Conservation (phyloP, 2,113 vertebrate genomes). For the Lepidothrix coronata region DNA sequence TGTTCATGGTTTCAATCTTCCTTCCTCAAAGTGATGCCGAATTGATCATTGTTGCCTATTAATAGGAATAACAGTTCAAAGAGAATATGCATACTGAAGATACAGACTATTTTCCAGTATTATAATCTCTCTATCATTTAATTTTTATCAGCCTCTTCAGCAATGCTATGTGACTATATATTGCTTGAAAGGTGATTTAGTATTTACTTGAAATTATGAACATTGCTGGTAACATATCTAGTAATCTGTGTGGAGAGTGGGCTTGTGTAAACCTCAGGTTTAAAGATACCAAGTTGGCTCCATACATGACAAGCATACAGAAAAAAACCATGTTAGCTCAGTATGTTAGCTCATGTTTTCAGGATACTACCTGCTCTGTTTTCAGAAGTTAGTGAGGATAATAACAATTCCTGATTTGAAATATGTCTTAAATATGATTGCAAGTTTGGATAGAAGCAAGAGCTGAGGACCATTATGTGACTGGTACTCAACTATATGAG, state of each 20-base stretch:
- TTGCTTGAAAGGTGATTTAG: not conserved
- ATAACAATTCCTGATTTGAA: not conserved
- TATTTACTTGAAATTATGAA: not conserved
- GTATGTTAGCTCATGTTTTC: not conserved
- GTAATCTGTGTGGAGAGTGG: not conserved
- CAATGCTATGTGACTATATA: not conserved
- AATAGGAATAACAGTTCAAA: not conserved
- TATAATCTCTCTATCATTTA: not conserved
- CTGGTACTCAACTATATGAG: not conserved
- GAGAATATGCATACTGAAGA: not conserved
- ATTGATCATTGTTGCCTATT: not conserved
- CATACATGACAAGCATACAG: fast-evolving
- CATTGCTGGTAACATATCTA: not conserved
- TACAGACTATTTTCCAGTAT: not conserved
- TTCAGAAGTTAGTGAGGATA: not conserved
- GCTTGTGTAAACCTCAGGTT: not conserved
- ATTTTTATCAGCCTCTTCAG: not conserved
- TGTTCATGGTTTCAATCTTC: not conserved
- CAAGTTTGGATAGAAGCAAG: not conserved
- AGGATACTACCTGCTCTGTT: not conserved
- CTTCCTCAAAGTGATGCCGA: not conserved
- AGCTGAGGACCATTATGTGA: not conserved
- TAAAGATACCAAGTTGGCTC: not conserved
- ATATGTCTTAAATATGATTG: not conserved
- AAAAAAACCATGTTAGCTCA: not conserved